These are phyloP conservation scores for Phlogophora meticulosa DNA, from an alignment of 2,888 invertebrate species.

Conservation along the genomic window DNA sequence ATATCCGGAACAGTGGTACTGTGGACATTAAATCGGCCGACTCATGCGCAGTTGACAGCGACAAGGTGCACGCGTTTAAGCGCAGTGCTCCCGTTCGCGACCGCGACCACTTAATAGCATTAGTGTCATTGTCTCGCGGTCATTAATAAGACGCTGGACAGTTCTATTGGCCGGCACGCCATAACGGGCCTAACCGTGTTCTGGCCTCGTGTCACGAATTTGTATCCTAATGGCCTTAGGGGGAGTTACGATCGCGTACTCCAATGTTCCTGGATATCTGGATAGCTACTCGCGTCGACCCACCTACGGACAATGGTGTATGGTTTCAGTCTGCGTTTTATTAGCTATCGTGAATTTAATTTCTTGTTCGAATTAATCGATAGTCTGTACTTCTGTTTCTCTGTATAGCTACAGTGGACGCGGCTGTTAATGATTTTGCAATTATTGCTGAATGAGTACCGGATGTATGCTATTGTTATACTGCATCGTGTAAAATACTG, in stretches of 20 bases:
- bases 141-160: constrained; percentile 88
- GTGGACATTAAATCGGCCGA: constrained; percentile 54
- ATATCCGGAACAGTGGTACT: constrained; percentile 54
- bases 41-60: constrained; percentile 64
- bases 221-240: constrained; percentile 75
- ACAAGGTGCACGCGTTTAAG: constrained; percentile 78
- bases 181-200: constrained; percentile 80
- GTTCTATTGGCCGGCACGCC: constrained; percentile 85
- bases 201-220: constrained; percentile 85
- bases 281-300: constrained; percentile 59
- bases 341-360: constrained; percentile 57
- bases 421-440: constrained; percentile 38
- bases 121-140: constrained; percentile 86
- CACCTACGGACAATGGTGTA: constrained; percentile 67
- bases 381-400: constrained; percentile 22
- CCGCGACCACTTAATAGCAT: constrained; percentile 86
- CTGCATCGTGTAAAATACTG: constrained; percentile 30
- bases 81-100: constrained; percentile 76
- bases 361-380: constrained; percentile 49
- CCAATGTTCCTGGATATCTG: constrained; percentile 69
- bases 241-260: constrained; percentile 69
- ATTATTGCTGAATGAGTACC: constrained; percentile 33
- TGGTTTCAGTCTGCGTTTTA: constrained; percentile 66
- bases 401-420: constrained; percentile 5
- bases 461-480: constrained; percentile 32